Percentiles rank a stretch among this genome's conserved stretches.
phyloP scores from a whole-genome alignment of 2,888 invertebrate species.

The Podotricha telesiphe region DNA sequence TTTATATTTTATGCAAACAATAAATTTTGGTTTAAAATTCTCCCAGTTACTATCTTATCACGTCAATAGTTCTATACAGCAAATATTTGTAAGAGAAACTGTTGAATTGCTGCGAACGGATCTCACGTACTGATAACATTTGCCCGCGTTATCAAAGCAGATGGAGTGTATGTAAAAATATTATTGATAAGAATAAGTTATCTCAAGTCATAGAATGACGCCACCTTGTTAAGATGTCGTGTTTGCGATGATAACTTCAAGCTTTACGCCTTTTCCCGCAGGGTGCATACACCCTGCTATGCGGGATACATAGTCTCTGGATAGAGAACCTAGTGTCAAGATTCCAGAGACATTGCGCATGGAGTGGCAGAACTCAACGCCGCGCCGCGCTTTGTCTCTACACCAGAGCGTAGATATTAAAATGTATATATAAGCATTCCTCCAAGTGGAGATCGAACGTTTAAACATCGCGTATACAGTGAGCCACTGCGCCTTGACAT shows the following conservation, averaged over 20 bases:
- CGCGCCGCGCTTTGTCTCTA: neutral
- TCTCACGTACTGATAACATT: constrained; percentile 42
- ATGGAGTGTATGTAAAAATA: neutral
- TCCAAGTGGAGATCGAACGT: no score
- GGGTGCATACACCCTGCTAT: no score
- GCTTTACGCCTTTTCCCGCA: neutral
- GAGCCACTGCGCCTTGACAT: no score
- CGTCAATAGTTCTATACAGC: no score
- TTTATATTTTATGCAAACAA: no score
- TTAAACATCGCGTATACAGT: no score
- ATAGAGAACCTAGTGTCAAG: neutral
- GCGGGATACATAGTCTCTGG: no score
- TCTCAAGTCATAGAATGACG: neutral
- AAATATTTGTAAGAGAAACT: neutral
- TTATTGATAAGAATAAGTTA: neutral
- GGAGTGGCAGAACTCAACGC: neutral
- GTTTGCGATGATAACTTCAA: no score
- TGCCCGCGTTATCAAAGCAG: constrained; percentile 40
- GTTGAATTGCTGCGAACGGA: neutral
- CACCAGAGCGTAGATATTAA: neutral
- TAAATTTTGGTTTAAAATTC: no score
- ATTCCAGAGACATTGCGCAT: neutral
- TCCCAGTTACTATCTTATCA: no score
- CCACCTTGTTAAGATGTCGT: neutral
- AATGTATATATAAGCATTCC: neutral